Evolutionary conservation across 2,888 invertebrate genomes (phyloP), one percentile per base, ranked within the genome.

Genomic region (Camptogramma bilineatum): DNA sequence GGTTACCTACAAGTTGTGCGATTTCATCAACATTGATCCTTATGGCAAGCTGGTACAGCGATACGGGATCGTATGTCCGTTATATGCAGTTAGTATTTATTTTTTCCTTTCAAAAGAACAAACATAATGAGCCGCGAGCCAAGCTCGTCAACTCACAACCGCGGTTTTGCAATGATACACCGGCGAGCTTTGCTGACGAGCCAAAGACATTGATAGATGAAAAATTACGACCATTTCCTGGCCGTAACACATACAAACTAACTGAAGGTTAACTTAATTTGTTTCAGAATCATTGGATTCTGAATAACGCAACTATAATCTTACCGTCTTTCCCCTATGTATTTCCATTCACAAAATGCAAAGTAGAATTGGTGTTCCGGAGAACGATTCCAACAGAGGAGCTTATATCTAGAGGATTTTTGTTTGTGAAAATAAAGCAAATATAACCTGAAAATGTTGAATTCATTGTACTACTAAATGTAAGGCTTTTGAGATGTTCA

Each of bases 231-330:
- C n/a, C n/a, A n/a, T n/a, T n/a, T n/a, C n/a, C n/a, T n/a, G n/a
- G n/a, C n/a, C n/a, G n/a, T n/a, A n/a, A n/a, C n/a, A n/a, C n/a
- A n/a, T n/a, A n/a, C n/a, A n/a, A n/a, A n/a, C n/a, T n/a, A n/a
- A n/a, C n/a, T n/a, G n/a, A n/a, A n/a, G n/a, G n/a, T n/a, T n/a
- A n/a, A 10, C 31, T 8, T 31, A 31, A 4, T 34, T 10, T 10
- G n/a, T 71, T 74, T 3, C 53, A 76, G 76, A 73, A 68, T 10
- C 19, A 10, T 24, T 48, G 65, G 39, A 48, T 28, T 8, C 7
- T 74, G 8, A 58, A 8, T 13, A 77, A 73, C 42, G 54, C 17
- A 4, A 68, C 68, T 1, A 28, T 68, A n/a, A 9, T 2, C 18
- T 47, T 64, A 0, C 68, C 64, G 8, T 46, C 13, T 24, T 68